Percentiles rank a stretch among this genome's conserved stretches.
Evolutionary conservation across 2,797 vertebrate genomes (phyloP).

Genomic region (Siniperca undulata): DNA sequence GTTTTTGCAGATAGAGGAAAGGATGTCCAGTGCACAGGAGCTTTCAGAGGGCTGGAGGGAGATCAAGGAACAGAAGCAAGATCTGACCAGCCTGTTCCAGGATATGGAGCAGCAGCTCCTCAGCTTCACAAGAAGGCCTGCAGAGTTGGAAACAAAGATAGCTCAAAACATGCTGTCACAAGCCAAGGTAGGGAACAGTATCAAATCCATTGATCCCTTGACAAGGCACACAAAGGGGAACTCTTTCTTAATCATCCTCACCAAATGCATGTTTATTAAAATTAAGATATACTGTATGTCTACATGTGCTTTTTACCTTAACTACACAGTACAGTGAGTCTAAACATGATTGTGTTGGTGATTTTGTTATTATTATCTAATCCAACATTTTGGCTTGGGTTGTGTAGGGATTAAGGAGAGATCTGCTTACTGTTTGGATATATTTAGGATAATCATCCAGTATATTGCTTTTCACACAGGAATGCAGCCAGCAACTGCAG

Average conservation of each 20-base stretch:
- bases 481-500: constrained; percentile 92
- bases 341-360: constrained; percentile 11
- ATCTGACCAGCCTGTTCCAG: constrained; percentile 92
- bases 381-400: background rate
- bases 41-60: constrained; percentile 96
- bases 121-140: constrained; percentile 91
- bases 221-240: background rate
- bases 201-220: background rate
- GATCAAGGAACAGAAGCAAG: constrained; percentile 94
- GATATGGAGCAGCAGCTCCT: constrained; percentile 95
- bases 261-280: background rate
- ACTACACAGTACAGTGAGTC: background rate
- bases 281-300: background rate
- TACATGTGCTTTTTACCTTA: background rate
- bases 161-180: constrained; percentile 95
- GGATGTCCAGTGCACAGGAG: constrained; percentile 90
- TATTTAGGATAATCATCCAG: constrained; percentile 24
- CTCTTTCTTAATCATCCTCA: background rate
- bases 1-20: constrained; percentile 90
- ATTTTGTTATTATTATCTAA: constrained; percentile 23
- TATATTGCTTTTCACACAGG: constrained; percentile 80
- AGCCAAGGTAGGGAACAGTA: constrained; percentile 87
- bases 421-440: constrained; percentile 24
- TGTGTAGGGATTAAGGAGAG: constrained; percentile 28
- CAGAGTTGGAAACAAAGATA: constrained; percentile 94